These are phyloP conservation scores for Panthera leo DNA, from an alignment of 2,113 vertebrate species.

Conservation along the genomic window DNA sequence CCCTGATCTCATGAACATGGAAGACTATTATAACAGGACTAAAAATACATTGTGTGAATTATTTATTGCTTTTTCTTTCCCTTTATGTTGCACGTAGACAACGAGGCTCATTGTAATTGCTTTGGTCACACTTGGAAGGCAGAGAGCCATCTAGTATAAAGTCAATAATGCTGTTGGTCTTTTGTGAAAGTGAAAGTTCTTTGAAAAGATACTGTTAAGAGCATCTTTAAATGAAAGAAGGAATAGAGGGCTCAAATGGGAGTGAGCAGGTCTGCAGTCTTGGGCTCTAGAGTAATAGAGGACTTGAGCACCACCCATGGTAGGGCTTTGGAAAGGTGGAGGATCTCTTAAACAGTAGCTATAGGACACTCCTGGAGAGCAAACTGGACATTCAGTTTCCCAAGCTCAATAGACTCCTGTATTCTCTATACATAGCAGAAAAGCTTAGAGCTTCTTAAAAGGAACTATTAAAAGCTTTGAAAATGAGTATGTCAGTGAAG, in stretches of 20 bases:
- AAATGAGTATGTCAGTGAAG: neutral
- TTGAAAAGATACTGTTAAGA: neutral
- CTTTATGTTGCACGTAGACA: neutral
- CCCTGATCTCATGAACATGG: neutral
- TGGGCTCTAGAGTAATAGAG: neutral
- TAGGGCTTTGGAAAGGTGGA: neutral
- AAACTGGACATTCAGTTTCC: neutral
- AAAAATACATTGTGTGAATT: neutral
- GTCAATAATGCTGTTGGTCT: neutral
- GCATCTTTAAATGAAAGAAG: neutral
- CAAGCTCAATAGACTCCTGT: neutral
- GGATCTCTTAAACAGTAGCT: neutral
- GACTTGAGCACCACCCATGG: neutral
- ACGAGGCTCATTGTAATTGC: neutral
- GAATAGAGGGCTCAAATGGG: neutral
- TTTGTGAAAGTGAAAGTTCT: neutral
- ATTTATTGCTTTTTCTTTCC: neutral
- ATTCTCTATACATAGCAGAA: neutral
- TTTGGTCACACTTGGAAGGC: neutral
- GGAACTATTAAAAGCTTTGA: neutral
- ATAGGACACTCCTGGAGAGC: neutral
- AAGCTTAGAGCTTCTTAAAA: neutral
- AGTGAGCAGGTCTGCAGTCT: neutral
- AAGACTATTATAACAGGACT: neutral
- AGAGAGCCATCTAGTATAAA: neutral